phyloP scores from a whole-genome alignment of 1,140 invertebrate species.

The Oreohelix idahoensis region DNA sequence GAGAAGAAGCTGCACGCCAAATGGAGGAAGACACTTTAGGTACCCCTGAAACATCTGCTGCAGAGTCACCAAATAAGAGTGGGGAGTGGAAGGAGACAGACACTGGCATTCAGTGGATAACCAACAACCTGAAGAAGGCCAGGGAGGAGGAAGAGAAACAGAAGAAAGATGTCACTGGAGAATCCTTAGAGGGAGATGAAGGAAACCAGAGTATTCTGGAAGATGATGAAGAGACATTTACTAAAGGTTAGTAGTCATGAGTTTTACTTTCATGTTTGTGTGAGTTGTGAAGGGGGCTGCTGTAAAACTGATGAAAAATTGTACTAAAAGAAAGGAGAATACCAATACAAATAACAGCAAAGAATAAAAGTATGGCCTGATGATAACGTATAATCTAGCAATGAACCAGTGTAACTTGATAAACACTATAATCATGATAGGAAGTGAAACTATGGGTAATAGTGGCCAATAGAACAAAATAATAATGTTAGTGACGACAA shows the following conservation, averaged over 20 bases:
- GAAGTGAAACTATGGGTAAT: too few relatives aligned
- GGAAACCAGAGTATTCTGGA: conserved; percentile 70
- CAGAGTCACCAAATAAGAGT: conserved; percentile 61
- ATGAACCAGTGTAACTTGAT: too few relatives aligned
- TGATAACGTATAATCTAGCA: too few relatives aligned
- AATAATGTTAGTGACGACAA: too few relatives aligned
- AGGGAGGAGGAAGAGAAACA: conserved; percentile 54
- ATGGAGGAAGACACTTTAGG: conserved; percentile 81
- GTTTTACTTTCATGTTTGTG: too few relatives aligned
- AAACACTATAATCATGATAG: too few relatives aligned
- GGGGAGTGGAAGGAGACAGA: conserved; percentile 71
- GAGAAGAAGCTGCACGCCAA: conserved; percentile 85
- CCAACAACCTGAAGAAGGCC: conserved; percentile 58
- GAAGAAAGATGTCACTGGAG: not conserved
- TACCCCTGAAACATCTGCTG: conserved; percentile 49
- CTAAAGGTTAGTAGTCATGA: conserved; percentile 64
- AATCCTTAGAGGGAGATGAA: conserved; percentile 34
- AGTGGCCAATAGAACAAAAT: too few relatives aligned
- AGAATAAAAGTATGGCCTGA: too few relatives aligned
- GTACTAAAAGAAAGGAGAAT: too few relatives aligned
- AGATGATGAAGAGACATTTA: conserved; percentile 93
- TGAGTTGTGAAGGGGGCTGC: too few relatives aligned
- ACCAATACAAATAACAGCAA: too few relatives aligned
- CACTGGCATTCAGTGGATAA: conserved; percentile 68
- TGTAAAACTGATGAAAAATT: too few relatives aligned